Evolutionary conservation across 37 sponge, comb jelly and placozoan genomes (phyloP).

Genomic region (Diacarnus erythraeanus): DNA sequence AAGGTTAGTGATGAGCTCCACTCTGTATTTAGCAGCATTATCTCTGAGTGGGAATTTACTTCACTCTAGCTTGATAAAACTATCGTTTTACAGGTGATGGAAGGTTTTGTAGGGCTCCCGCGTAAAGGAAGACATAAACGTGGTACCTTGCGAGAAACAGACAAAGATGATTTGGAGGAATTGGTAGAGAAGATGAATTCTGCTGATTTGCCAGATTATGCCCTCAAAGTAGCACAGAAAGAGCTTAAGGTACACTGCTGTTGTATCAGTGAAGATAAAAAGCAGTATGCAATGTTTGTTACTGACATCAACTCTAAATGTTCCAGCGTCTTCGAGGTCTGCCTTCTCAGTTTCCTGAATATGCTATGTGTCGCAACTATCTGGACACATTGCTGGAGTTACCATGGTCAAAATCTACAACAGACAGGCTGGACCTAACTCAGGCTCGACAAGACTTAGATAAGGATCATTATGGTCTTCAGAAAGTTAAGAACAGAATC

Average conservation of each 20-base stretch:
- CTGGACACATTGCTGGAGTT: constrained; percentile 85
- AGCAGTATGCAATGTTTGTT: background rate
- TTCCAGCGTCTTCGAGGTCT: constrained; percentile 61
- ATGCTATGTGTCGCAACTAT: constrained; percentile 74
- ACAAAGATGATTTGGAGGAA: constrained; percentile 63
- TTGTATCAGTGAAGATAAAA: background rate
- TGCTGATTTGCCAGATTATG: constrained; percentile 67
- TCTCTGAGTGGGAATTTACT: no score
- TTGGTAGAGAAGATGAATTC: constrained; percentile 23
- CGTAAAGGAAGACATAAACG: background rate
- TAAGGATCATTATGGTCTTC: constrained; percentile 84
- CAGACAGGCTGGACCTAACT: constrained; percentile 64
- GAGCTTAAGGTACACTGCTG: constrained; percentile 61
- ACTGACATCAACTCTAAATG: background rate
- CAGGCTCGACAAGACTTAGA: constrained; percentile 72
- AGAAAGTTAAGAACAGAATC: constrained; percentile 81
- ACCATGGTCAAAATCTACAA: constrained; percentile 75
- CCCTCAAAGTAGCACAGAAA: constrained; percentile 62
- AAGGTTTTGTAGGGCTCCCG: background rate
- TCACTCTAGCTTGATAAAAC: no score
- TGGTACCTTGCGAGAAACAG: constrained; percentile 6
- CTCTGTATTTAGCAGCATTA: no score
- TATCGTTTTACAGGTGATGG: no score
- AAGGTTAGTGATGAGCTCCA: no score
- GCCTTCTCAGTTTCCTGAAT: constrained; percentile 78